Conservation (phyloP, 2,888 invertebrate genomes). For the Agrochola macilenta region DNA sequence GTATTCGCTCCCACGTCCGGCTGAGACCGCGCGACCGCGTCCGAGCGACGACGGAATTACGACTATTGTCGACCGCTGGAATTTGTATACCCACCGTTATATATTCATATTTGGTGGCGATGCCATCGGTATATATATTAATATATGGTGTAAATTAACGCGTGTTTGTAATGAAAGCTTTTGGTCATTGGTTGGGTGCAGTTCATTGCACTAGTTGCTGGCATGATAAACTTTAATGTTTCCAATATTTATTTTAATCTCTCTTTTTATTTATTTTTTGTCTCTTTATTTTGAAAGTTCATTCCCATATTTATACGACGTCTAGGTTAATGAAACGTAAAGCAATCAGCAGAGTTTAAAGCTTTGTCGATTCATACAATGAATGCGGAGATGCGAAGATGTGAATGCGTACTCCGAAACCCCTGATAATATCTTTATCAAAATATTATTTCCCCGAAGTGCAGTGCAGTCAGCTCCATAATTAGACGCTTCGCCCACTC, state of each 20-base stretch:
- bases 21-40: constrained; percentile 64
- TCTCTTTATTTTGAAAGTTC: not conserved
- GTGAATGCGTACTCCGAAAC: not conserved
- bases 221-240: not conserved
- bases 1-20: constrained; percentile 83
- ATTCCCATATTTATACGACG: not conserved
- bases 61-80: constrained; percentile 70
- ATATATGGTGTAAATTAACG: constrained; percentile 54
- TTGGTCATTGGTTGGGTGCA: not conserved
- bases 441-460: not conserved
- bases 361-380: not conserved
- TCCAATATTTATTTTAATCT: not conserved
- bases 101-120: constrained; percentile 54
- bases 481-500: constrained; percentile 9
- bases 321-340: not conserved
- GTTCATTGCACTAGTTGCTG: constrained; percentile 12
- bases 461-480: not conserved
- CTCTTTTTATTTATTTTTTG: not conserved
- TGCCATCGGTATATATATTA: constrained; percentile 59
- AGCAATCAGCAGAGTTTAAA: not conserved
- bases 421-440: not conserved
- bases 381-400: not conserved
- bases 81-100: constrained; percentile 59
- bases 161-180: constrained; percentile 51
- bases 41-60: constrained; percentile 74